Evolutionary conservation across 1,140 invertebrate species (phyloP), one percentile per base, ranked within the genome.

Genomic region (Harpegnathos saltator): DNA sequence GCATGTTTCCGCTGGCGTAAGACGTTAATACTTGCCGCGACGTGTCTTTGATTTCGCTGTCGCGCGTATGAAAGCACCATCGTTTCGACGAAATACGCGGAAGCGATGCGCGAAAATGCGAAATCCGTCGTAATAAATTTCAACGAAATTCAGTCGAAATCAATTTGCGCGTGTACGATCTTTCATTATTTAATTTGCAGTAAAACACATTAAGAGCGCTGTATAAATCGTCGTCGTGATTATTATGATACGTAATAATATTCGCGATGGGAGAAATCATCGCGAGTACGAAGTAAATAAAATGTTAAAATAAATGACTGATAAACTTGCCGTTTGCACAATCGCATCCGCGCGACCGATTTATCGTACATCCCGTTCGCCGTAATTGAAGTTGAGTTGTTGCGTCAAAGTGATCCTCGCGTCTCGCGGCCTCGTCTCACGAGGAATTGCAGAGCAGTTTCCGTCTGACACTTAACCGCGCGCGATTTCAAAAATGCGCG

Each of bases 401-500:
- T 26, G 0, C 9, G 15, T 68, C 5, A 59, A n/a, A 80, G 58
- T 80, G 15, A 65, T 77, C 48, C 33, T n/a, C 3, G 11, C 9
- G 2, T 9, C 19, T n/a, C 26, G n/a, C 26, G 5, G 0, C 54
- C 7, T 71, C 33, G 14, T 44, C 44, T 80, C 14, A 12, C 44
- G 54, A 83, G 73, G 56, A 58, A 72, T 85, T 48, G 52, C 65
- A 24, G 61, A 74, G 59, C 33, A 74, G 38, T 78, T 48, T 54
- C 44, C 65, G 44, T 87, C 80, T 50, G 82, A 78, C 74, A 54
- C 72, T 59, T 15, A 52, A 75, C n/a, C 52, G 44, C 12, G 38
- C 38, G 38, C 38, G 38, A 44, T 69, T 61, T 38, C 61, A 69
- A 80, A 78, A 88, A 82, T 59, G n/a, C n/a, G n/a, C n/a, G n/a